Evolutionary conservation across 2,797 vertebrate genomes (phyloP).

Genomic region (Eurystomus glaucurus): DNA sequence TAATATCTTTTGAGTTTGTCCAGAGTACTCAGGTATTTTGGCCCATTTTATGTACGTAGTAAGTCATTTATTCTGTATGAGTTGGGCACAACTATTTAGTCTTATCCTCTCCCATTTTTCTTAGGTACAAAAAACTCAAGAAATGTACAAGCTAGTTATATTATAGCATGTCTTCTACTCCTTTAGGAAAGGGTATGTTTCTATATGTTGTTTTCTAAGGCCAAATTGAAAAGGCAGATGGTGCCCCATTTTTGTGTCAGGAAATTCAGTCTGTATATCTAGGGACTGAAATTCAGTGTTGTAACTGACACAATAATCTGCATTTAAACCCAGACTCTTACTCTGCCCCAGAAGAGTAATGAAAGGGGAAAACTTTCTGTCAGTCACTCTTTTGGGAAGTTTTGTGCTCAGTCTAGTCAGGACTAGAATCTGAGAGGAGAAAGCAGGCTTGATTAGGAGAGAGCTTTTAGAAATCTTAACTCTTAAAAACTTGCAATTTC

Average conservation of each 20-base stretch:
- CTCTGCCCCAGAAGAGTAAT: background rate
- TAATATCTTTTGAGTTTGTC: constrained; percentile 53
- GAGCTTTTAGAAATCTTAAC: background rate
- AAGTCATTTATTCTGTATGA: constrained; percentile 1
- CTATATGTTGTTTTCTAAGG: background rate
- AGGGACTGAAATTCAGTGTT: background rate
- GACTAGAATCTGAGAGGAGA: background rate
- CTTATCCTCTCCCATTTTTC: background rate
- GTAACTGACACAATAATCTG: background rate
- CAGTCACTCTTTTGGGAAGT: background rate
- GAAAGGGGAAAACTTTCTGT: background rate
- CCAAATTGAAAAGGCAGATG: background rate
- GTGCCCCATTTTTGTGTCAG: background rate
- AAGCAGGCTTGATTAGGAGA: background rate
- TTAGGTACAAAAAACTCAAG: background rate
- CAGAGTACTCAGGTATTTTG: constrained; percentile 61
- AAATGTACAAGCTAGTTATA: background rate
- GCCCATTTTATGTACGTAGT: background rate
- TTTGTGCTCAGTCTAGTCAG: background rate
- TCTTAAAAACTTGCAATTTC: background rate
- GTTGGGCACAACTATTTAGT: background rate
- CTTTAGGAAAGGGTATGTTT: background rate
- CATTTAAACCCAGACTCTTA: background rate
- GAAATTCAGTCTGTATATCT: background rate
- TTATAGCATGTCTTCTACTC: background rate